These are phyloP conservation scores for Phalloptychus januarius DNA, from an alignment of 2,797 vertebrate genomes.

Conservation along the genomic window DNA sequence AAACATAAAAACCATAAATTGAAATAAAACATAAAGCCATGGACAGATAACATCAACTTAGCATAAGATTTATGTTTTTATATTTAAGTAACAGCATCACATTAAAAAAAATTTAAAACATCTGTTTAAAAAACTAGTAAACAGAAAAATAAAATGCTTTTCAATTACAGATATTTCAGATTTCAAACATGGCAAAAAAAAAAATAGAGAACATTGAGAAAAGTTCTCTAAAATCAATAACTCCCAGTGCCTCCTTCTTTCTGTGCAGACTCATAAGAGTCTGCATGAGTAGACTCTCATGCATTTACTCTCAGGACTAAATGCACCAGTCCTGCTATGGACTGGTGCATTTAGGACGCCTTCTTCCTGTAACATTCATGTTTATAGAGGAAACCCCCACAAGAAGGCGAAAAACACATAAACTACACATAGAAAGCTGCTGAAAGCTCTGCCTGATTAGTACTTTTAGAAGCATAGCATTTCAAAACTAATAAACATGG, in stretches of 20 bases:
- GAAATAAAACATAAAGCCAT: neutral
- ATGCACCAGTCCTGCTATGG: too few species aligned
- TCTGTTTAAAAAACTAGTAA: neutral
- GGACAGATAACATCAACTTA: neutral
- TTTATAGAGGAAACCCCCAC: neutral
- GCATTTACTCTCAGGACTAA: too few species aligned
- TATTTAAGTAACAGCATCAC: neutral
- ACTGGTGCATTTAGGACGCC: too few species aligned
- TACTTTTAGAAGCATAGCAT: too few species aligned
- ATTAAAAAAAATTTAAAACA: neutral
- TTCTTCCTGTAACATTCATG: neutral
- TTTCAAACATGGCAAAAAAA: neutral
- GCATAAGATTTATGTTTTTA: neutral
- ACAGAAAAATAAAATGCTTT: neutral
- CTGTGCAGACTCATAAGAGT: neutral
- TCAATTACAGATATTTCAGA: neutral
- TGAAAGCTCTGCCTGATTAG: neutral
- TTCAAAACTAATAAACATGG: too few species aligned
- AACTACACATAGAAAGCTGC: neutral
- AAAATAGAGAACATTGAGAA: neutral
- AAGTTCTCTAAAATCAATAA: neutral
- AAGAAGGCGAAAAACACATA: neutral
- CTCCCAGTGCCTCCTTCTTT: neutral
- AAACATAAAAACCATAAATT: neutral
- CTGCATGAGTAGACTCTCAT: too few species aligned